Base-by-base conservation (phyloP, 2,797 vertebrate genomes). In the Crenuchus spilurus region DNA sequence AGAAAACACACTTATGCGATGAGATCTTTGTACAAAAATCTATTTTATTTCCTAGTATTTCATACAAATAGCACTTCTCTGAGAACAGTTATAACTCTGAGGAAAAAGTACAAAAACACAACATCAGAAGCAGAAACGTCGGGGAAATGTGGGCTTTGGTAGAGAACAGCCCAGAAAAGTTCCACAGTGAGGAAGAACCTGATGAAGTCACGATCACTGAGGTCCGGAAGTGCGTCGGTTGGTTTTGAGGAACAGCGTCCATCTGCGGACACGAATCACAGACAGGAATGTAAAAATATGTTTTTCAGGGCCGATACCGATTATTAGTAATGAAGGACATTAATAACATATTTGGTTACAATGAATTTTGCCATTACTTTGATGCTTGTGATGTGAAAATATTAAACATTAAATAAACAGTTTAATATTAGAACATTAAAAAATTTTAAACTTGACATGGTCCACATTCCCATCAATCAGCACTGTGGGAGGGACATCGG, bases 11-110 rank as follows among this genome's bases (percentile, higher is more conserved):
- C n/a, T n/a, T n/a, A n/a, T n/a, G n/a, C n/a, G n/a, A n/a, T n/a
- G n/a, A n/a, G n/a, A n/a, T n/a, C 20, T 66, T 79, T 37, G 58
- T 91, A 91, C 74, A 91, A 93, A 92, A 93, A 85, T n/a, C 75
- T 82, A 75, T 42, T 80, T 52, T 70, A 79, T 84, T 93, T 91
- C 89, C 91, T 90, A 75, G 86, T 33, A 77, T 80, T 85, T 82
- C 49, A 82, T 89, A 92, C 85, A 91, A 90, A 90, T 70, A 82
- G 67, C 41, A 60, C 33, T 79, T 3, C 52, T 49, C 48, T 65
- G 65, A 72, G 61, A 80, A 80, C 46, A 20, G 33, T 82, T 54
- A 78, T 55, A 74, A 83, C 70, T 80, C 61, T 54, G 82, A 57
- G 81, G 7, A 39, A 88, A 87, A 78, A 87, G 85, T 87, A 90